Evolutionary conservation across 2,113 vertebrate species (phyloP).

Genomic region (Quiscalus mexicanus): DNA sequence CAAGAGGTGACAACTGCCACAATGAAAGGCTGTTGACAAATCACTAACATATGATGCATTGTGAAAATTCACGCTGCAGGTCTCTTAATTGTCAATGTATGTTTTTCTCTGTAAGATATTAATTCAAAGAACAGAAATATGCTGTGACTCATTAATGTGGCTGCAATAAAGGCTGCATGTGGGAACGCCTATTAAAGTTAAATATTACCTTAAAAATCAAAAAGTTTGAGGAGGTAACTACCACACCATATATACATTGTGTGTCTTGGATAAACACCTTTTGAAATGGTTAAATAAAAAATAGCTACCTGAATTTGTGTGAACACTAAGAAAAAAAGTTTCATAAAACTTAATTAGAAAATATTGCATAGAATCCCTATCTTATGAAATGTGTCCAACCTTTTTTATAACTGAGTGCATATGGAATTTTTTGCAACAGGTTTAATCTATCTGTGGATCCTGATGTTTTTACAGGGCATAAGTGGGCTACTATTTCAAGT

Average conservation of each 20-base stretch:
- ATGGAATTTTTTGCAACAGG: neutral
- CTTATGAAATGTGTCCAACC: neutral
- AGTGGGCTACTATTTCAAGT: neutral
- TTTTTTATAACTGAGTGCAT: neutral
- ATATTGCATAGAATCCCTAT: neutral
- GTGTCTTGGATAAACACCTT: neutral
- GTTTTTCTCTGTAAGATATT: neutral
- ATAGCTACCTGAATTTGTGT: accelerated
- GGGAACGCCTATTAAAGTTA: neutral
- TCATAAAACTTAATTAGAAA: neutral
- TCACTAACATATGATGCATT: neutral
- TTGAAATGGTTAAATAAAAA: neutral
- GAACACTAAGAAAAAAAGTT: neutral
- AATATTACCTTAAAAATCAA: neutral
- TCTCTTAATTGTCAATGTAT: neutral
- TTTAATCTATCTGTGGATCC: neutral
- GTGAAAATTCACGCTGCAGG: neutral
- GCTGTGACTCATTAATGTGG: accelerated
- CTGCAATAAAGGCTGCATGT: accelerated
- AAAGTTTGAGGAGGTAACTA: accelerated
- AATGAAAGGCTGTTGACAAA: neutral
- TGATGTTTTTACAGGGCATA: neutral
- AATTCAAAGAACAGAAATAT: neutral
- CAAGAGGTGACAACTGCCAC: neutral
- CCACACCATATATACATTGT: accelerated